phyloP scores from a whole-genome alignment of 2,113 vertebrate genomes.

The Rutilus rutilus region DNA sequence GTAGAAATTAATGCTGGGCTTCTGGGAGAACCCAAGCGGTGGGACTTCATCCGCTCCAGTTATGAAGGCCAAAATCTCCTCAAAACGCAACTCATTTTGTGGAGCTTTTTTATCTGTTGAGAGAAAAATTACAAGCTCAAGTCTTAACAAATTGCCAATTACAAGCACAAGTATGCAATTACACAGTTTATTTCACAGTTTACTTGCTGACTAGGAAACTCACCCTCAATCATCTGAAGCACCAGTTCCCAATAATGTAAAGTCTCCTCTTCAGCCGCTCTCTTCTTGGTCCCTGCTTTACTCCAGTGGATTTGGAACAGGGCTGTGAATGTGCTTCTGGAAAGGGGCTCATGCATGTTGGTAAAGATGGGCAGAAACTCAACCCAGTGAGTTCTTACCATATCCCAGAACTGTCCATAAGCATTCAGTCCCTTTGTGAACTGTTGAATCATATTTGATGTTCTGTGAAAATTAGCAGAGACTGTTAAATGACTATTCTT shows the following conservation, averaged over 20 bases:
- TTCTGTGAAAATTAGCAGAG: conserved; percentile 54
- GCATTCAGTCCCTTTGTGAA: conserved; percentile 70
- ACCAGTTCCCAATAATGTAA: conserved; percentile 62
- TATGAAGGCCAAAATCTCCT: conserved; percentile 70
- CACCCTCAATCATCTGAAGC: conserved; percentile 64
- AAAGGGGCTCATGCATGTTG: conserved; percentile 45
- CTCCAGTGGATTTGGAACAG: conserved; percentile 67
- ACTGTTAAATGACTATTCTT: background rate
- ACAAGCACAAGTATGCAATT: background rate
- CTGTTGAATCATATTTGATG: conserved; percentile 70
- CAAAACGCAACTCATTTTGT: conserved; percentile 56
- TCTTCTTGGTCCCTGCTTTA: conserved; percentile 43
- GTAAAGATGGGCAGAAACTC: conserved; percentile 68
- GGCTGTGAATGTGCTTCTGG: conserved; percentile 55
- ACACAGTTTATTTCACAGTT: background rate
- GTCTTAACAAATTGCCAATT: background rate
- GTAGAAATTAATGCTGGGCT: conserved; percentile 67
- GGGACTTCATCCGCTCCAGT: conserved; percentile 65
- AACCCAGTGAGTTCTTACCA: conserved; percentile 60
- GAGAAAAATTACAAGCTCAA: background rate
- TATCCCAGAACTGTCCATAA: conserved; percentile 70
- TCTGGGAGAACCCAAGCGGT: conserved; percentile 60
- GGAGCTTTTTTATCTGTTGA: conserved; percentile 55
- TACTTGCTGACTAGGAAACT: background rate
- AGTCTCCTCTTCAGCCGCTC: conserved; percentile 63